phyloP scores from a whole-genome alignment of 2,888 invertebrate species.

The Chironomus riparius region DNA sequence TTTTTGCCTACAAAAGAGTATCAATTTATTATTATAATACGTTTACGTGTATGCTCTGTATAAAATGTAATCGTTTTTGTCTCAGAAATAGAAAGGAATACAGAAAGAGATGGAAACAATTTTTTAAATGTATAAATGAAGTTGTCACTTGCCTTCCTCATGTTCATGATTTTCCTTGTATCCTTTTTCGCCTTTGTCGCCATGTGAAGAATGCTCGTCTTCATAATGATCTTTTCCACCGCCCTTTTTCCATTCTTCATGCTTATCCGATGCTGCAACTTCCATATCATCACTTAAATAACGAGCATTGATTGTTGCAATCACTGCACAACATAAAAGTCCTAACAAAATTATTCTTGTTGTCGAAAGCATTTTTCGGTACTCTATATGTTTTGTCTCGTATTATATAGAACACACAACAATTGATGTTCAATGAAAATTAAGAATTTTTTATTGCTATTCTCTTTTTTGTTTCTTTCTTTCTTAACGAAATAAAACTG shows the following conservation, averaged over 20 bases:
- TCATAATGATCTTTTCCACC: conserved; percentile 58
- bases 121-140: background rate
- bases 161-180: conserved; percentile 61
- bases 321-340: conserved; percentile 29
- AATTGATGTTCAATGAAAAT: background rate
- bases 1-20: conserved; percentile 47
- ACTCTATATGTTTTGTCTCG: background rate
- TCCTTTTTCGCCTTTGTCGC: conserved; percentile 52
- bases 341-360: conserved; percentile 29
- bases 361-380: conserved; percentile 29
- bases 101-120: background rate
- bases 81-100: conserved; percentile 49
- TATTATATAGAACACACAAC: background rate
- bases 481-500: no score
- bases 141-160: conserved; percentile 44
- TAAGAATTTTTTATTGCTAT: background rate
- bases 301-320: conserved; percentile 29
- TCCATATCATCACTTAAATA: conserved; percentile 34
- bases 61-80: conserved; percentile 51
- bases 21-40: background rate
- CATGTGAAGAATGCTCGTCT: conserved; percentile 55
- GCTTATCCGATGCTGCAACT: conserved; percentile 38
- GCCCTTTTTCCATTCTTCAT: conserved; percentile 46
- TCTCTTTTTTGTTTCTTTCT: background rate
- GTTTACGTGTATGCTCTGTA: background rate